Percentiles rank a stretch among this genome's conserved stretches.
phyloP scores from a whole-genome alignment of 2,888 invertebrate genomes.

The Papilio gigon region DNA sequence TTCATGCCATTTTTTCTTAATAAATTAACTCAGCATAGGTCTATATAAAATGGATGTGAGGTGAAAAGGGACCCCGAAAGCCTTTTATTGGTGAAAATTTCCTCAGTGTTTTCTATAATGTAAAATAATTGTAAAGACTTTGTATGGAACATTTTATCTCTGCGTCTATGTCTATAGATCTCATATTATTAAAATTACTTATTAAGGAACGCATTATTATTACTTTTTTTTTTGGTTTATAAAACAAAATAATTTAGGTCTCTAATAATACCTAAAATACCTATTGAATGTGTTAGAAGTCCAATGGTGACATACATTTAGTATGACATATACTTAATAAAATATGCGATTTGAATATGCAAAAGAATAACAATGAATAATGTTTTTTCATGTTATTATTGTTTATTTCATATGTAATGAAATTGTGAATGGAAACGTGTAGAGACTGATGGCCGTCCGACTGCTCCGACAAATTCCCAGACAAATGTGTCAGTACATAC shows the following conservation, averaged over 20 bases:
- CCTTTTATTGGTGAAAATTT: too few species aligned
- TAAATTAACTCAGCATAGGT: too few species aligned
- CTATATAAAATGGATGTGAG: too few species aligned
- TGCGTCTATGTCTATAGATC: too few species aligned
- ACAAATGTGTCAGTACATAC: conserved; percentile 44
- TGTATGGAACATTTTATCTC: too few species aligned
- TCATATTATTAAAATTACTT: background rate
- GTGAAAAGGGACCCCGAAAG: too few species aligned
- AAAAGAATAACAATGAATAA: background rate
- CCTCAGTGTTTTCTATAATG: too few species aligned
- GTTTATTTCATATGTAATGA: background rate
- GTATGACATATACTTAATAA: background rate
- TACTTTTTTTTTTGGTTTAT: conserved; percentile 4
- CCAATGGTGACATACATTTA: conserved; percentile 5
- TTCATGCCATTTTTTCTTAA: background rate
- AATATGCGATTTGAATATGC: conserved; percentile 4
- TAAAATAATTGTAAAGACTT: too few species aligned
- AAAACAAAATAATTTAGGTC: conserved; percentile 3
- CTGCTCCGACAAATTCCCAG: conserved; percentile 46
- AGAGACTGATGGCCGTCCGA: conserved; percentile 43
- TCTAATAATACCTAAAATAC: conserved; percentile 7
- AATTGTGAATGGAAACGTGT: background rate
- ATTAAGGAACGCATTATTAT: background rate
- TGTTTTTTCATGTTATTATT: background rate
- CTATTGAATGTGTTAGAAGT: conserved; percentile 3